Conservation (phyloP, 2,797 vertebrate genomes). For the Enteromius trimaculatus region DNA sequence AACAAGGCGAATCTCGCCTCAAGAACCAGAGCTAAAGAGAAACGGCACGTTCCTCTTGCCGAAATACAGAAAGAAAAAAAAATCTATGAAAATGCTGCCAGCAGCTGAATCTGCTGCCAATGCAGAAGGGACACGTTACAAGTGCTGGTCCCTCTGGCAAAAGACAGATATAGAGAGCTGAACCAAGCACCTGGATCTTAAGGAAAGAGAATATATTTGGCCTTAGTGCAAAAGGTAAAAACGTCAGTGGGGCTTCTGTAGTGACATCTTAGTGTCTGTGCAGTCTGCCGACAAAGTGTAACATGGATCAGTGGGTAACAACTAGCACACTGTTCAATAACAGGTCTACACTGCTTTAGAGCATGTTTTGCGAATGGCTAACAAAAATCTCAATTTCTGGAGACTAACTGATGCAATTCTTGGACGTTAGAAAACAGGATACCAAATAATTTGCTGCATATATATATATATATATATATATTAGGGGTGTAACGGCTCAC, state of each 20-base stretch:
- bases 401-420: slow-evolving; percentile 7
- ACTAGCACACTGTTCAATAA: slow-evolving; percentile 28
- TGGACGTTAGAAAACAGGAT: background rate
- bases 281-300: slow-evolving; percentile 23
- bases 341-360: background rate
- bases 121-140: slow-evolving; percentile 50
- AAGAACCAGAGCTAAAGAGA: slow-evolving; percentile 46
- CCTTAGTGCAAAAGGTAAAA: slow-evolving; percentile 39
- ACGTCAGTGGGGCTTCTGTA: slow-evolving; percentile 34
- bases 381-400: background rate
- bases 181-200: slow-evolving; percentile 47
- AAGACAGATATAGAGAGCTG: slow-evolving; percentile 51
- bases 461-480: too few relatives aligned
- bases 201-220: slow-evolving; percentile 49
- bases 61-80: slow-evolving; percentile 25
- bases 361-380: slow-evolving; percentile 14
- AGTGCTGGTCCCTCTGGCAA: slow-evolving; percentile 59
- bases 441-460: background rate
- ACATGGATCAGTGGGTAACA: slow-evolving; percentile 24
- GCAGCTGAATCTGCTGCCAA: slow-evolving; percentile 51
- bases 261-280: slow-evolving; percentile 29
- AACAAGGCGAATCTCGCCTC: slow-evolving; percentile 49
- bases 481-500: too few relatives aligned
- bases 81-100: slow-evolving; percentile 57
- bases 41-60: slow-evolving; percentile 31